Evolutionary conservation across 2,113 vertebrate genomes (phyloP), one percentile per base, ranked within the genome.

Genomic region (Speoplatyrhinus poulsoni): DNA sequence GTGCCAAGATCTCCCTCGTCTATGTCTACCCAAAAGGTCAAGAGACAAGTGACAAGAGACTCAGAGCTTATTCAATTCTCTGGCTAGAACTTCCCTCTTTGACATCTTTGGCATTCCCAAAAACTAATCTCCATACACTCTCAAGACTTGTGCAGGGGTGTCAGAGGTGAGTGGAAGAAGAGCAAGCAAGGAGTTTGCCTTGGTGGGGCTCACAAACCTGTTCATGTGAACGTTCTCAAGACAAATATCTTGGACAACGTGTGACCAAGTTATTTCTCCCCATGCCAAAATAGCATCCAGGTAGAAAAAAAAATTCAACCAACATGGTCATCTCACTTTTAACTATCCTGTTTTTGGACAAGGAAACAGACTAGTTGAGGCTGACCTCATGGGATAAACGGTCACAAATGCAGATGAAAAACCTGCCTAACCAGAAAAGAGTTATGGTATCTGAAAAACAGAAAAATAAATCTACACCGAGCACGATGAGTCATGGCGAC

Each of bases 1-100:
- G 67, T 26, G 77, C 75, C 3, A 73, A 70, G 15, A 68, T 76
- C 41, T 80, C 19, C 12, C n/a, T n/a, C n/a, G n/a, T n/a, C n/a
- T 3, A n/a, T n/a, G n/a, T 56, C 1, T 55, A 59, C 9, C 73
- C 68, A 4, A 33, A 41, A 4, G 47, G 3, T 3, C 53, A 70
- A 13, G n/a, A n/a, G n/a, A n/a, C n/a, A n/a, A 59, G 36, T 41
- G 76, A 79, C 6, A 70, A 55, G 4, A 17, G 50, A 17, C 46
- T 54, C 7, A 69, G 26, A 33, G 32, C 46, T 1, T 75, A 75
- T 19, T 41, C 26, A 3, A 41, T 62, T 4, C 67, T 3, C 26
- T 80, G 2, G 68, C 58, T 2, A 53, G 41, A 41, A 60, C 72
- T 12, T 57, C 66, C 5, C 65, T 73, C 26, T 73, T 73, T 12